phyloP scores from a whole-genome alignment of 1,140 invertebrate species.

The Anoplophora glabripennis region DNA sequence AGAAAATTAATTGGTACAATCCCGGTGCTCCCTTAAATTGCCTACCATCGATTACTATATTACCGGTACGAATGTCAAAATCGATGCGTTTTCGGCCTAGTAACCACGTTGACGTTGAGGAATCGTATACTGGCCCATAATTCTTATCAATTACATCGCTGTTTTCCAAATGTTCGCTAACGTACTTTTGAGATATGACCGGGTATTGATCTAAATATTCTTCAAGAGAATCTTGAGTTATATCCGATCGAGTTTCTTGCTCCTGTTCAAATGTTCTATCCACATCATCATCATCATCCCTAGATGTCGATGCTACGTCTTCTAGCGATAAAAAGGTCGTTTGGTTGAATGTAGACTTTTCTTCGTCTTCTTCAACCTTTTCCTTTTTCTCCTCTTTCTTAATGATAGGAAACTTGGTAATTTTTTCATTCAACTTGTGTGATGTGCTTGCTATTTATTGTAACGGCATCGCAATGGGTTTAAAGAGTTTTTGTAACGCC shows the following conservation, averaged over 20 bases:
- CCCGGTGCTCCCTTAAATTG: conserved; percentile 15
- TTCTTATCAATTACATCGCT: not conserved
- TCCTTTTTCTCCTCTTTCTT: not conserved
- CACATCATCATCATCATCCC: not conserved
- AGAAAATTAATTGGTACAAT: conserved; percentile 31
- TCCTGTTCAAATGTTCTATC: not conserved
- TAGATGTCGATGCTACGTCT: too few relatives aligned
- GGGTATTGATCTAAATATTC: conserved; percentile 10
- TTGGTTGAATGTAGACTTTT: not conserved
- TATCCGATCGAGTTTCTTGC: not conserved
- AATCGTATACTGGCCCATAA: conserved; percentile 9
- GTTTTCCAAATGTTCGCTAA: not conserved
- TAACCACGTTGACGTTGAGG: not conserved
- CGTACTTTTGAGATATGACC: not conserved
- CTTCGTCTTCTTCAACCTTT: not conserved
- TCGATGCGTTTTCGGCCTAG: not conserved
- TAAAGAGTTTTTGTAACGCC: not conserved
- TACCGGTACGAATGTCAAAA: conserved; percentile 6
- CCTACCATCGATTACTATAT: not conserved
- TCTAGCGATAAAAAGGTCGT: not conserved
- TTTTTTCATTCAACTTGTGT: too few relatives aligned
- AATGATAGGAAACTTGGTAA: not conserved
- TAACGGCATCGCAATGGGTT: not conserved
- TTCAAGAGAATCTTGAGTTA: not conserved
- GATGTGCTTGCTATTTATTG: too few relatives aligned